Base-by-base conservation (phyloP, 1,140 invertebrate species). In the Scaptomyza graminum region DNA sequence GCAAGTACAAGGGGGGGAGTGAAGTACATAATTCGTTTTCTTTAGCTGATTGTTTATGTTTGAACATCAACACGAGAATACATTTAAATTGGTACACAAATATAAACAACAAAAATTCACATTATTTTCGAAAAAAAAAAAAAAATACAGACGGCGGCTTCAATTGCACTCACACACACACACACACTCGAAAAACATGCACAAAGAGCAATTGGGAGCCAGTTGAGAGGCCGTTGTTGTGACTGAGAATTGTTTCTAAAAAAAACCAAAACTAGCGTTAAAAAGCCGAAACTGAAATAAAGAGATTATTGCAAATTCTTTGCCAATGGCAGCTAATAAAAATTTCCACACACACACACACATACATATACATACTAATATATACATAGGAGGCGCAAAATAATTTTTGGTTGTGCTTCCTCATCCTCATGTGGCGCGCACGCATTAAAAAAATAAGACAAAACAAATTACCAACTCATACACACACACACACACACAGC, bases 401-500 rank as follows among this genome's bases (percentile, higher is more conserved):
- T 31, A 66, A 52, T 70, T 72, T 80, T 72, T 79, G 66, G 56
- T 65, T 75, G 59, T 54, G 63, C 39, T 66, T 60, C 63, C 59
- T 57, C 74, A 72, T 81, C 62, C 78, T 80, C 68, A 55, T 80
- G 77, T 65, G 65, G 76, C 77, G 76, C 49, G 67, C 73, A 71
- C 73, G 56, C 68, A 74, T 63, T 61, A 65, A 81, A 41, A 16
- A 28, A 59, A 9, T n/a, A n/a, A n/a, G n/a, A n/a, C n/a, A n/a
- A n/a, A n/a, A n/a, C n/a, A 28, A 28, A 28, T 6, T 34, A 34
- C 6, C 0, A 34, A 34, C 31, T 34, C 8, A 9, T 34, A 80
- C 59, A 75, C 68, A 74, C 62, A 57, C 73, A 64, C 67, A 22
- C 18, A 57, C 67, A 72, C 68, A 67, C 63, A 59, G 66, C 59